Percentiles rank a stretch among this genome's conserved stretches.
Evolutionary conservation across 2,797 vertebrate species (phyloP).

Genomic region (Novumbra hubbsi): DNA sequence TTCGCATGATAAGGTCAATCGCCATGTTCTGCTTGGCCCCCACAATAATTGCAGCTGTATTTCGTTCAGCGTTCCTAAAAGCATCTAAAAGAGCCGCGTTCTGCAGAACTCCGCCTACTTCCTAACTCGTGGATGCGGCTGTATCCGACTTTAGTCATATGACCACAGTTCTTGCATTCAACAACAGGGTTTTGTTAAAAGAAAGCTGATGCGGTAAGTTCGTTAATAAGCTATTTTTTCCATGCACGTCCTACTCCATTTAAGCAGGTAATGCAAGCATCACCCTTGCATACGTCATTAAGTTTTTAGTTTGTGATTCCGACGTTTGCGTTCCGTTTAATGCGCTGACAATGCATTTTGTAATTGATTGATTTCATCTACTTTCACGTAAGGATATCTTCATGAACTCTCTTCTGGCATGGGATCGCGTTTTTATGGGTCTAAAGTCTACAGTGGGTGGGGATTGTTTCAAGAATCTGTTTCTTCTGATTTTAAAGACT

Average conservation of each 20-base stretch:
- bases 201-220: not conserved
- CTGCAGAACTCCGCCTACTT: not conserved
- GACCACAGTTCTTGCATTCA: slow-evolving; percentile 12
- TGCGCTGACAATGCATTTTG: not conserved
- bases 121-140: not conserved
- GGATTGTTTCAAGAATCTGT: slow-evolving; percentile 22
- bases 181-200: not conserved
- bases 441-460: slow-evolving; percentile 73
- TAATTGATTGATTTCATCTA: not conserved
- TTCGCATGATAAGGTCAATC: too few relatives aligned
- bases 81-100: not conserved
- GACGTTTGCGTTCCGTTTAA: not conserved
- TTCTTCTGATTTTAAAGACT: slow-evolving; percentile 1
- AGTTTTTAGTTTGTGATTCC: not conserved
- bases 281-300: not conserved
- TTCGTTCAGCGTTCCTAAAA: not conserved
- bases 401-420: slow-evolving; percentile 14
- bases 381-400: not conserved
- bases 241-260: not conserved
- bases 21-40: too few relatives aligned
- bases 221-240: not conserved
- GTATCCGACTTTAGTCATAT: slow-evolving; percentile 7
- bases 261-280: not conserved
- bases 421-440: slow-evolving; percentile 45
- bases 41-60: too few relatives aligned